Evolutionary conservation across 1,140 invertebrate species (phyloP).

Genomic region (Drosophila orosa): DNA sequence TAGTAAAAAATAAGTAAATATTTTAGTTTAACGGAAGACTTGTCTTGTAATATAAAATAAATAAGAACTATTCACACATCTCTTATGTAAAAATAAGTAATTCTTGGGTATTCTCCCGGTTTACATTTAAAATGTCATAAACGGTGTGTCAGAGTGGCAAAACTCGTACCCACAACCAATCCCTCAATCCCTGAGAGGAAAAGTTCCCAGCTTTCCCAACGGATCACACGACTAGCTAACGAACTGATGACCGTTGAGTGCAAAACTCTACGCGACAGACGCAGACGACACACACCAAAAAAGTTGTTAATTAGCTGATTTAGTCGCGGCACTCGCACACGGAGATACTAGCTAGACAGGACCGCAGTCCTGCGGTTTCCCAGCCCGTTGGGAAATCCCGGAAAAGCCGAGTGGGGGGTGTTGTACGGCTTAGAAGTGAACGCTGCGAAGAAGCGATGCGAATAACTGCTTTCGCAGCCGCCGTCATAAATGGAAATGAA

Average conservation of each 20-base stretch:
- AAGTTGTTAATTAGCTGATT: slow-evolving; percentile 83
- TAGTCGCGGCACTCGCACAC: slow-evolving; percentile 46
- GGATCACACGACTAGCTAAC: slow-evolving; percentile 40
- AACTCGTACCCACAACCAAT: neutral
- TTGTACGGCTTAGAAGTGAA: slow-evolving; percentile 29
- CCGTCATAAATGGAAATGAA: slow-evolving; percentile 64
- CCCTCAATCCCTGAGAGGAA: slow-evolving; percentile 21
- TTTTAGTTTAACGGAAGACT: no score
- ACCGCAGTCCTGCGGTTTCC: slow-evolving; percentile 57
- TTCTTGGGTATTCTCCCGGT: slow-evolving; percentile 10
- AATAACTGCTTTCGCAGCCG: slow-evolving; percentile 13
- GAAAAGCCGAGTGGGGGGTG: slow-evolving; percentile 4
- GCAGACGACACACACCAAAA: slow-evolving; percentile 35
- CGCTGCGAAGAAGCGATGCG: slow-evolving; percentile 1
- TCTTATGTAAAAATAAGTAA: neutral
- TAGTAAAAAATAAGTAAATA: no score
- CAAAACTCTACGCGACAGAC: slow-evolving; percentile 33
- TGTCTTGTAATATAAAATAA: neutral
- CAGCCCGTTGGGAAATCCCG: slow-evolving; percentile 21
- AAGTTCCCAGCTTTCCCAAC: slow-evolving; percentile 9
- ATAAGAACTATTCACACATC: neutral
- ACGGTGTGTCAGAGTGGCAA: neutral
- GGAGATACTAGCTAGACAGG: slow-evolving; percentile 23
- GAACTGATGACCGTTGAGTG: slow-evolving; percentile 70
- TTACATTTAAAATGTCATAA: slow-evolving; percentile 37